Evolutionary conservation across 2,797 vertebrate species (phyloP), one percentile per base, ranked within the genome.

Genomic region (Macroramphosus scolopax): DNA sequence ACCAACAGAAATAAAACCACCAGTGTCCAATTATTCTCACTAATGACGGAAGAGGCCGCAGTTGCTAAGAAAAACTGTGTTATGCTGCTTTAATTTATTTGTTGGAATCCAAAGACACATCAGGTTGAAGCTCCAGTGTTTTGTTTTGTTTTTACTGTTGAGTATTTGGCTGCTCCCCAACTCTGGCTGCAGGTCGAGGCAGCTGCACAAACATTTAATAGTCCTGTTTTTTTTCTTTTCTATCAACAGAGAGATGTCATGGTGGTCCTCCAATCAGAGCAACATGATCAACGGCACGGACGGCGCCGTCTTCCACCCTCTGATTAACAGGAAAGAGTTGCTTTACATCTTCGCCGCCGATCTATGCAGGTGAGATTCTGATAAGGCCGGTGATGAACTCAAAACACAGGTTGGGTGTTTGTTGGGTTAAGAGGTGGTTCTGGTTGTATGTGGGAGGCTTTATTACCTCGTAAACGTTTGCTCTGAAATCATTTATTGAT

Each of bases 281-380:
- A 92, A 92, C 89, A 92, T 92, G 91, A 92, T 92, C 68, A 92
- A 92, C 22, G 91, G 91, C 5, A 92, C 91, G 0, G 91, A 92
- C 22, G 91, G 91, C 2, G 86, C 89, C 0, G 83, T 91, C 57
- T 92, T 92, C 78, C 91, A 92, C 63, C 89, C 91, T 3, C 80
- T 92, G 30, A 86, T 92, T 4, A 83, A 82, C 76, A 77, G 89
- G 58, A 85, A 90, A 2, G 90, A 92, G 78, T 52, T 89, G 45
- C 90, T 92, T 13, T 92, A 92, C 78, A 90, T 92, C 77, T 92
- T 92, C 15, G 89, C 90, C 7, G 89, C 91, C 1, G 91, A 92
- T 80, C 84, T 92, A 46, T 92, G 91, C 88, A 84, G 91, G 91
- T 92, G 82, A n/a, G n/a, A n/a, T n/a, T n/a, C 3, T 17, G 40